A percentile compares a stretch with the other conserved stretches of the same genome.
Conservation (phyloP, 2,797 vertebrate genomes). For the Galaxias olidus region DNA sequence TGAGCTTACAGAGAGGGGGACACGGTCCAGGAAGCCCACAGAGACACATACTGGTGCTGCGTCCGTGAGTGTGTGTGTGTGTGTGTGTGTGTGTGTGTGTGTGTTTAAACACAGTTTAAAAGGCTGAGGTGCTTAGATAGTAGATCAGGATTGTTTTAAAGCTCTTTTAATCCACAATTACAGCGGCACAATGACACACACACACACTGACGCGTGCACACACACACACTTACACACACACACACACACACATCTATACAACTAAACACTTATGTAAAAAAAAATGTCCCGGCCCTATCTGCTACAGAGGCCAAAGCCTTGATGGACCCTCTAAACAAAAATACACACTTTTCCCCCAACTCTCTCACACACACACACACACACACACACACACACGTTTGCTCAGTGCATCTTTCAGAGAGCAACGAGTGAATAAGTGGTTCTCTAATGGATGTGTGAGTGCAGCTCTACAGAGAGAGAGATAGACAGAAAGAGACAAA, state of each 20-base stretch:
- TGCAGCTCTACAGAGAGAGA: not conserved
- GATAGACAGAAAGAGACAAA: no score
- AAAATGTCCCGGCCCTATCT: no score
- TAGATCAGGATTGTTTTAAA: conserved; percentile 63
- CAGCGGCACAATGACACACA: not conserved
- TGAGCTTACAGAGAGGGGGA: no score
- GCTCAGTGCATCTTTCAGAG: conserved; percentile 10
- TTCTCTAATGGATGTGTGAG: not conserved
- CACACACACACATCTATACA: not conserved
- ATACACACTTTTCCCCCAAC: conserved; percentile 2
- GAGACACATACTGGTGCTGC: conserved; percentile 27
- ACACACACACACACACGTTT: not conserved
- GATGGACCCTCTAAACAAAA: conserved; percentile 17
- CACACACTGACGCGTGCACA: not conserved
- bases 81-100: no score
- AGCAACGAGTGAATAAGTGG: not conserved
- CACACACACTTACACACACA: not conserved
- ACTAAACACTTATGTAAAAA: not conserved
- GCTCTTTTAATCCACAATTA: conserved; percentile 58
- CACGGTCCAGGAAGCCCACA: not conserved
- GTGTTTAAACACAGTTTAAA: conserved; percentile 60
- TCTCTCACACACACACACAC: not conserved
- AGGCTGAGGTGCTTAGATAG: conserved; percentile 48
- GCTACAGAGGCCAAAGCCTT: not conserved
- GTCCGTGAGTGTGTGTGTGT: conserved; percentile 57